Evolutionary conservation across 2,113 vertebrate genomes (phyloP), one percentile per base, ranked within the genome.

Genomic region (Etheostoma cragini): DNA sequence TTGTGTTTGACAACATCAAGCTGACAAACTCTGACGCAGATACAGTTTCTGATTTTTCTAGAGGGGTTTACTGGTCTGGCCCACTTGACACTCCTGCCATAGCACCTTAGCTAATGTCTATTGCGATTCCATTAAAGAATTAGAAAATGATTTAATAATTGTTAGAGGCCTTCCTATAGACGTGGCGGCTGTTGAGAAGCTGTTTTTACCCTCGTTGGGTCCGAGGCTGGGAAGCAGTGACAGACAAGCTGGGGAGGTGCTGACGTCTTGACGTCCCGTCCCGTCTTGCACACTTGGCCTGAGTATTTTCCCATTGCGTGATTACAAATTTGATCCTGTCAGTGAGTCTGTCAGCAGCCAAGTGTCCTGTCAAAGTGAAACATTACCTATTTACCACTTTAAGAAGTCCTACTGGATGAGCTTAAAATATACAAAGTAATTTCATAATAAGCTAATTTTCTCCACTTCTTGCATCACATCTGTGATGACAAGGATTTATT

Each of bases 261-360:
- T 71, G 63, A 83, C 42, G 21, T 46, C 46, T 52, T 10, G 6
- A 46, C n/a, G 21, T 30, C 54, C 3, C 35, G 58, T 45, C 65
- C 58, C n/a, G 3, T 53, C 78, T 52, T 63, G 54, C 24, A 54
- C 67, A 67, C 72, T 65, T 53, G 62, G 54, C 35, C 50, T 13
- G 61, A 46, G 53, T 16, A 8, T 53, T 49, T 77, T 72, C 22
- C 21, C 62, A 1, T 45, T 42, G 42, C 53, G 8, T 24, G 53
- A 60, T 72, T 42, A 30, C 10, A 15, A 4, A n/a, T 58, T 78
- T 45, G 46, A 66, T 76, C 33, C 68, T 80, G 77, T 87, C 81
- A 81, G 62, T 52, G 26, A 33, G 58, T 56, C 73, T 78, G 42
- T 78, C 72, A 68, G 73, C 72, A 35, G 58, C 49, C 64, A 35